A percentile compares a stretch with the other conserved stretches of the same genome.
phyloP scores from a whole-genome alignment of 2,113 vertebrate genomes.

The Pseudorasbora parva region DNA sequence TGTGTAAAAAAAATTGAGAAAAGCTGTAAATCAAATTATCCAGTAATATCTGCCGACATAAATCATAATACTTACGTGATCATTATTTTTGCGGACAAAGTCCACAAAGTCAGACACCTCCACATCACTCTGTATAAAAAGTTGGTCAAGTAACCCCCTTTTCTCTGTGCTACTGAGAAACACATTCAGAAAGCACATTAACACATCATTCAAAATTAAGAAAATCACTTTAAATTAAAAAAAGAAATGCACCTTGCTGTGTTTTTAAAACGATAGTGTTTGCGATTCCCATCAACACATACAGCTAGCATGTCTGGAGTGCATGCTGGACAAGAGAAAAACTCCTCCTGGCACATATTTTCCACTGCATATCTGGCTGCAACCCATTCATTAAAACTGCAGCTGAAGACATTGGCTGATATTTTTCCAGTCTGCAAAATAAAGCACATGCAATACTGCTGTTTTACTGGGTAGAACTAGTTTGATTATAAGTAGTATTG shows the following conservation, averaged over 20 bases:
- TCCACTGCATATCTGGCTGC: constrained; percentile 8
- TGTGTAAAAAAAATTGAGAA: no score
- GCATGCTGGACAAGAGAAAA: neutral
- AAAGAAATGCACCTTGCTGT: neutral
- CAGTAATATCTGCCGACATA: neutral
- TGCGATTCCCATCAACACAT: neutral
- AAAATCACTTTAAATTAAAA: neutral
- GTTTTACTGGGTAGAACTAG: neutral
- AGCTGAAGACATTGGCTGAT: neutral
- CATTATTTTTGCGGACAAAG: neutral
- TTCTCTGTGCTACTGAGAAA: no score
- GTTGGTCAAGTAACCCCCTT: no score
- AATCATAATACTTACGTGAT: neutral
- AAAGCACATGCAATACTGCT: neutral
- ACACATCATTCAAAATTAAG: no score
- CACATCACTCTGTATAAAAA: no score
- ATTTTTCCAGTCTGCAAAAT: constrained; percentile 16
- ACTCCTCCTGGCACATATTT: constrained; percentile 10
- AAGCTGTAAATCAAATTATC: no score
- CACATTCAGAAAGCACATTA: no score
- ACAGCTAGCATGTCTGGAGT: neutral
- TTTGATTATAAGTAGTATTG: no score
- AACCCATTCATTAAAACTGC: constrained; percentile 13
- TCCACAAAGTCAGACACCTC: neutral
- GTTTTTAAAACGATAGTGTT: neutral